phyloP scores from a whole-genome alignment of 1,140 invertebrate genomes.

The Platyura marginata region DNA sequence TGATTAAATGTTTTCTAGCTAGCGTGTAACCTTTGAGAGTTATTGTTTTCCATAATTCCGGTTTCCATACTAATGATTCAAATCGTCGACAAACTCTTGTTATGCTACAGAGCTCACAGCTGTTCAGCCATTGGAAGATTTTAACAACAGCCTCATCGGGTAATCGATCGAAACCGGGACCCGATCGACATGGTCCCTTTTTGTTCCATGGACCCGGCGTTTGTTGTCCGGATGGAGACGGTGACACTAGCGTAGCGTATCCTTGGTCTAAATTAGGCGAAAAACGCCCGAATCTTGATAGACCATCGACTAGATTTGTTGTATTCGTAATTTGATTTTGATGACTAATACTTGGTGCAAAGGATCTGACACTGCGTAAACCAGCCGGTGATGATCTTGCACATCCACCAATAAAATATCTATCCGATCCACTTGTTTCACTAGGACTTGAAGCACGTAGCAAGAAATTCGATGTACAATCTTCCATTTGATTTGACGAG shows the following conservation, averaged over 20 bases:
- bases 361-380: conserved; percentile 10
- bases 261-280: conserved; percentile 49
- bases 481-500: not conserved
- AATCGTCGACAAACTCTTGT: conserved; percentile 66
- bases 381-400: conserved; percentile 17
- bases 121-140: conserved; percentile 57
- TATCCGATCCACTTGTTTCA: conserved; percentile 23
- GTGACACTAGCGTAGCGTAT: conserved; percentile 50
- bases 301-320: conserved; percentile 20
- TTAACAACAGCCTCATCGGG: conserved; percentile 33
- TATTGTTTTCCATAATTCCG: conserved; percentile 53
- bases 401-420: conserved; percentile 17
- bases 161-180: conserved; percentile 27
- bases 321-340: not conserved
- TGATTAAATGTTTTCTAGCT: not conserved
- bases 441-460: conserved; percentile 20
- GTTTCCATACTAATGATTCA: conserved; percentile 66
- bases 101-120: conserved; percentile 56
- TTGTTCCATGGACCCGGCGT: conserved; percentile 17
- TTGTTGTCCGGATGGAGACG: conserved; percentile 21
- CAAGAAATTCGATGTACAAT: conserved; percentile 3
- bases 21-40: conserved; percentile 29
- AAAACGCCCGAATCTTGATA: conserved; percentile 22
- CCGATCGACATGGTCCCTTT: conserved; percentile 18
- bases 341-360: conserved; percentile 6